These are phyloP conservation scores for Trididemnum nubilum DNA, from an alignment of 23 tunicate species.

Conservation along the genomic window DNA sequence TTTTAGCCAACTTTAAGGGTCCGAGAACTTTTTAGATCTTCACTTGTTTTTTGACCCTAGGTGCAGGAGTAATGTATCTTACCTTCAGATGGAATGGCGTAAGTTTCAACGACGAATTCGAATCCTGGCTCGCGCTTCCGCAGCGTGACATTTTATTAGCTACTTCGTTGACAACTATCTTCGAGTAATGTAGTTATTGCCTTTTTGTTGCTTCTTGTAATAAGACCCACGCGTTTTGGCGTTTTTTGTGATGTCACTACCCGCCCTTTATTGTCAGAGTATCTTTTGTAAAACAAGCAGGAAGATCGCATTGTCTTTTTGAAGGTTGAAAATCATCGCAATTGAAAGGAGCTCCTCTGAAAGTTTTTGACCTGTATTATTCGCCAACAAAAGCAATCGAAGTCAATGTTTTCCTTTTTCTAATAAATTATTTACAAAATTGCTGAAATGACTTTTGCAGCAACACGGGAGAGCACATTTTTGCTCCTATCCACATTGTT, in stretches of 20 bases:
- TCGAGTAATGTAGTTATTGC: neutral
- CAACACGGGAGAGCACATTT: no score
- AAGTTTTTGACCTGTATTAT: neutral
- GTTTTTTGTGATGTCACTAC: neutral
- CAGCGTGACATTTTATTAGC: slow-evolving; percentile 10
- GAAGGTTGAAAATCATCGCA: neutral
- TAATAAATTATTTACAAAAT: neutral
- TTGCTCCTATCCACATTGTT: no score
- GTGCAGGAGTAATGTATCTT: no score
- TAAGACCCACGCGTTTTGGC: neutral
- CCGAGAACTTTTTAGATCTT: no score
- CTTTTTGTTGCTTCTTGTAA: neutral
- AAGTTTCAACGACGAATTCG: neutral
- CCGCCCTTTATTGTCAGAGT: neutral
- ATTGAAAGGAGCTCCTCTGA: neutral
- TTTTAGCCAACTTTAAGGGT: no score
- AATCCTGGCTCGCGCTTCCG: slow-evolving; percentile 16
- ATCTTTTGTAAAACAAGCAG: neutral
- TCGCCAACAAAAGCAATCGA: neutral
- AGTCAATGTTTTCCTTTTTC: neutral
- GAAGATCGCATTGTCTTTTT: neutral
- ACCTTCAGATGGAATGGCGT: slow-evolving; percentile 5
- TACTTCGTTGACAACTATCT: neutral
- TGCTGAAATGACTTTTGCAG: neutral
- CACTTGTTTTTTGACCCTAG: no score